These are phyloP conservation scores for Poliocrania exsul DNA, from an alignment of 2,797 vertebrate species.

Conservation along the genomic window DNA sequence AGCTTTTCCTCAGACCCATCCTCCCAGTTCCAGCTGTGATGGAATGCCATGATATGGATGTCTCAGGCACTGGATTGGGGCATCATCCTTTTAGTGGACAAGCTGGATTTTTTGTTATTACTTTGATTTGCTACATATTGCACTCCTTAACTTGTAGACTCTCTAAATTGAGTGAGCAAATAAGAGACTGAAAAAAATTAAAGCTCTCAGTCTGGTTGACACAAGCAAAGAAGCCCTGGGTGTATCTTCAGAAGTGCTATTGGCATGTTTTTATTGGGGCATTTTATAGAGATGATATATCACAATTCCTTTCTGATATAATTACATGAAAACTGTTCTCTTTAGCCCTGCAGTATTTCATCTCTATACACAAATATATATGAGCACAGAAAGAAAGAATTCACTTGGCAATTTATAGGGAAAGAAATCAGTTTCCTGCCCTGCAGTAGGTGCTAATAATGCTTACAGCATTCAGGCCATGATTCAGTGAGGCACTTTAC, in stretches of 20 bases:
- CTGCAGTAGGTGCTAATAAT: not conserved
- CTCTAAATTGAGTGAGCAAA: slow-evolving; percentile 39
- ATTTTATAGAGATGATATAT: slow-evolving; percentile 46
- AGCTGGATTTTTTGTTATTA: slow-evolving; percentile 28
- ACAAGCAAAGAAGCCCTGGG: slow-evolving; percentile 38
- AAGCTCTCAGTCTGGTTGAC: slow-evolving; percentile 64
- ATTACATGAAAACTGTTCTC: slow-evolving; percentile 13
- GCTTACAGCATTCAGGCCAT: not conserved
- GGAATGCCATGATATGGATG: not conserved
- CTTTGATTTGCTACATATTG: slow-evolving; percentile 52
- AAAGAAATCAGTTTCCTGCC: not conserved
- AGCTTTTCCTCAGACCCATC: not conserved
- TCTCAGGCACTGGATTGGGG: not conserved
- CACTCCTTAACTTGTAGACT: not conserved
- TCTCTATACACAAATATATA: not conserved
- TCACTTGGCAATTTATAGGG: slow-evolving; percentile 18
- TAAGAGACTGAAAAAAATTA: slow-evolving; percentile 55
- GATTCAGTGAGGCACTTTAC: slow-evolving; percentile 25
- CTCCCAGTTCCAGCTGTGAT: not conserved
- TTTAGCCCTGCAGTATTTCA: not conserved
- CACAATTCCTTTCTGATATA: not conserved
- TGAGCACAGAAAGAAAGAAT: slow-evolving; percentile 23
- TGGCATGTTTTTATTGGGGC: slow-evolving; percentile 31
- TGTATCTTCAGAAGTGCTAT: slow-evolving; percentile 27
- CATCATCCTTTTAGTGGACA: not conserved